Conservation (phyloP, 2,113 vertebrate species). For the Rhea americana region DNA sequence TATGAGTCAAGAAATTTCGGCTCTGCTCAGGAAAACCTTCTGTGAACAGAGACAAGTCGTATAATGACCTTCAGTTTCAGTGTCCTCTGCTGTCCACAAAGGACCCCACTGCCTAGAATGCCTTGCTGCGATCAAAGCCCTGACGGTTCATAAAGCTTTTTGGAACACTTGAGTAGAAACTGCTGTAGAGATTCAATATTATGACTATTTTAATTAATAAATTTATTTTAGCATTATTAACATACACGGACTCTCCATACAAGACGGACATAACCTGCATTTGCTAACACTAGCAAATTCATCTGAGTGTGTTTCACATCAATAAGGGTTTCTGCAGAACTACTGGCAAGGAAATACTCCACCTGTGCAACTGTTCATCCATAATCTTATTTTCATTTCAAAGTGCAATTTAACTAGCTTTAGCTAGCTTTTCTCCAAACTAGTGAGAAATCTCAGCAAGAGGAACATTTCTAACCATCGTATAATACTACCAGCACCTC, state of each 20-base stretch:
- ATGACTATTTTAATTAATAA: background rate
- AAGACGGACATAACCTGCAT: background rate
- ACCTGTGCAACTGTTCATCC: background rate
- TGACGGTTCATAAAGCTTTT: background rate
- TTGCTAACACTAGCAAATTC: background rate
- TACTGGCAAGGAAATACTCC: background rate
- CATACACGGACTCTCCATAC: background rate
- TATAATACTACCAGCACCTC: background rate
- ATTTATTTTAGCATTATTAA: conserved; percentile 14
- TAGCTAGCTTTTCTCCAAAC: background rate
- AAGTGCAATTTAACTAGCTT: background rate
- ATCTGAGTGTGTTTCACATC: background rate
- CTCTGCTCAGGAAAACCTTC: background rate
- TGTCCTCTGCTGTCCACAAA: background rate
- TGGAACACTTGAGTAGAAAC: background rate
- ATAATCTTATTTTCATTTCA: background rate
- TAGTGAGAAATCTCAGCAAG: background rate
- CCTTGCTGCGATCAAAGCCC: background rate
- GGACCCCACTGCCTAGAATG: background rate
- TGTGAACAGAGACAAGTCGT: background rate
- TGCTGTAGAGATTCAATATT: background rate
- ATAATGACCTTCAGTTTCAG: background rate
- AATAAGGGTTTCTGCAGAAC: background rate
- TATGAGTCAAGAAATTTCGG: background rate
- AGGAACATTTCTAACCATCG: background rate